Conservation (phyloP, 1,140 invertebrate species). For the Antheraea mylitta region DNA sequence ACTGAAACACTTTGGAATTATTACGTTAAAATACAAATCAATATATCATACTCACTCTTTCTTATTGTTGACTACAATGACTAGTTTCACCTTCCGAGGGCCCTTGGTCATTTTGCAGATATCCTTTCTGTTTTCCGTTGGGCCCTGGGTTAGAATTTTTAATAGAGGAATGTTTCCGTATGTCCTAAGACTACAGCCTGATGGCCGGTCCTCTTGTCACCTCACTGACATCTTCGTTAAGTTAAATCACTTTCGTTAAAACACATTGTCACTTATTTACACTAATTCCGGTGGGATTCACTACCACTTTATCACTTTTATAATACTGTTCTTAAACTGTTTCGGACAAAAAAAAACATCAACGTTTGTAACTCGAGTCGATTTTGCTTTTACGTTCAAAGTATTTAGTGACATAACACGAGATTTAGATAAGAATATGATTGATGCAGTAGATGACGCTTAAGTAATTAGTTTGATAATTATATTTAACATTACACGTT, state of each 20-base stretch:
- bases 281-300: constrained; percentile 41
- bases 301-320: constrained; percentile 41
- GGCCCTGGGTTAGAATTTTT: constrained; percentile 73
- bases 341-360: constrained; percentile 18
- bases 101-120: constrained; percentile 79
- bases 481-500: not conserved
- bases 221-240: constrained; percentile 60
- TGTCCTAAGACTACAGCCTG: constrained; percentile 50
- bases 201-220: constrained; percentile 51
- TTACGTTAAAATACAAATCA: constrained; percentile 5
- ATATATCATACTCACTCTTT: constrained; percentile 76
- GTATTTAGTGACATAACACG: constrained; percentile 24
- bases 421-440: constrained; percentile 30
- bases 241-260: constrained; percentile 33
- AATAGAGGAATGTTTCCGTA: constrained; percentile 73
- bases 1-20: too few relatives aligned
- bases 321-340: constrained; percentile 14
- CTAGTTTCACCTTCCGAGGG: constrained; percentile 79
- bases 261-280: constrained; percentile 55
- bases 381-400: constrained; percentile 22
- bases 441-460: constrained; percentile 33
- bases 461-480: not conserved
- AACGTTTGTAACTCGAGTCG: constrained; percentile 24
- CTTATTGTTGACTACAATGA: constrained; percentile 80
- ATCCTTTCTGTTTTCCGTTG: constrained; percentile 59